Evolutionary conservation across 1,140 invertebrate genomes (phyloP).

Genomic region (Phthorimaea operculella): DNA sequence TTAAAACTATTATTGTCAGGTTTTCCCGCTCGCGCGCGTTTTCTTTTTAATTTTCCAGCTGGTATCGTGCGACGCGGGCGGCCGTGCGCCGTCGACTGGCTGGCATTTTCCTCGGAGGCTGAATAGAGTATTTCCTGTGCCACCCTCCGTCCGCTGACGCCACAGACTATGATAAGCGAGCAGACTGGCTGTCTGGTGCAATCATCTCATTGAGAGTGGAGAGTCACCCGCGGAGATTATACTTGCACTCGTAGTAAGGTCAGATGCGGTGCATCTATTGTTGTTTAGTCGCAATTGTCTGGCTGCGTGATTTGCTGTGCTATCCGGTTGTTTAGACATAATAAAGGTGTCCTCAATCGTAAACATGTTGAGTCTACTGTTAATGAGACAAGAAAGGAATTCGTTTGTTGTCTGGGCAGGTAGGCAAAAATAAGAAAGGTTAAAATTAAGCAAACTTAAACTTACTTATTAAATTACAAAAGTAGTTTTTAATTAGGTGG

Average conservation of each 20-base stretch:
- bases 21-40: slow-evolving; percentile 39
- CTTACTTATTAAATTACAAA: too few species aligned
- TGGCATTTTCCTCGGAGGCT: slow-evolving; percentile 39
- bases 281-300: too few species aligned
- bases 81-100: slow-evolving; percentile 43
- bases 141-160: slow-evolving; percentile 21
- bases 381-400: too few species aligned
- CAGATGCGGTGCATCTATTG: too few species aligned
- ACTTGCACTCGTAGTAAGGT: not conserved
- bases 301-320: too few species aligned
- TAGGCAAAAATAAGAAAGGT: too few species aligned
- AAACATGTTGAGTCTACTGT: too few species aligned
- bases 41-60: slow-evolving; percentile 7
- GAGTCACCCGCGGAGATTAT: not conserved
- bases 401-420: too few species aligned
- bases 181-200: slow-evolving; percentile 23
- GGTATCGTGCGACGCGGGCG: slow-evolving; percentile 28
- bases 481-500: too few species aligned
- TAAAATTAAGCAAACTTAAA: too few species aligned
- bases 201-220: not conserved
- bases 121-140: slow-evolving; percentile 30
- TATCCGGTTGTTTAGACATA: too few species aligned
- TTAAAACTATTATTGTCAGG: slow-evolving; percentile 49
- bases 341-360: too few species aligned
- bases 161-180: slow-evolving; percentile 19